These are phyloP conservation scores for Morpho helenor DNA, from an alignment of 2,888 invertebrate species.

Conservation along the genomic window DNA sequence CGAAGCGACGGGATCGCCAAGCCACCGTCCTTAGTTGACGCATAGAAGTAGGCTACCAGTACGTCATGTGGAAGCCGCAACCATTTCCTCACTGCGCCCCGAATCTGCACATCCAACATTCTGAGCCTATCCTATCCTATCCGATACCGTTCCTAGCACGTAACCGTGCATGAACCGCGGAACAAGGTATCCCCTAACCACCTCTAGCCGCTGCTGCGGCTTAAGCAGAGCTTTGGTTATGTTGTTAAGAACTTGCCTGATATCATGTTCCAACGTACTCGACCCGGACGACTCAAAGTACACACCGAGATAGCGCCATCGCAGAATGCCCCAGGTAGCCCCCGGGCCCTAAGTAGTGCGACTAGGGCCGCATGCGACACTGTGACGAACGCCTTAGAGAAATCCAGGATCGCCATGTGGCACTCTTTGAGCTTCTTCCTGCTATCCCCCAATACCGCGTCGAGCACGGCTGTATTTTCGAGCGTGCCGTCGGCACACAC, in stretches of 20 bases:
- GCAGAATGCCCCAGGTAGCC: slow-evolving; percentile 37
- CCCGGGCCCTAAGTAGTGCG: slow-evolving; percentile 29
- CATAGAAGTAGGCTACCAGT: slow-evolving; percentile 39
- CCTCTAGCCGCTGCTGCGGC: slow-evolving; percentile 46
- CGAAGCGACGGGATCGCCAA: slow-evolving; percentile 34
- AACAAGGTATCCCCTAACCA: slow-evolving; percentile 43
- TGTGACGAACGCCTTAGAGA: slow-evolving; percentile 57
- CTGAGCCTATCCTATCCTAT: slow-evolving; percentile 34
- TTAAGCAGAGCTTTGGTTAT: slow-evolving; percentile 42
- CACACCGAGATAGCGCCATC: slow-evolving; percentile 38
- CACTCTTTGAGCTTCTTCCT: slow-evolving; percentile 34
- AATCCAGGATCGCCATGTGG: slow-evolving; percentile 51
- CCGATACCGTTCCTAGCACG: slow-evolving; percentile 35
- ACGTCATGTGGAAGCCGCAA: slow-evolving; percentile 35
- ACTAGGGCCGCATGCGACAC: slow-evolving; percentile 38
- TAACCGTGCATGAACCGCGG: slow-evolving; percentile 46
- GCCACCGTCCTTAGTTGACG: slow-evolving; percentile 29
- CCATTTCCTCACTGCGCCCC: slow-evolving; percentile 33
- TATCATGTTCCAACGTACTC: slow-evolving; percentile 31
- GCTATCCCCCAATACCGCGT: slow-evolving; percentile 32
- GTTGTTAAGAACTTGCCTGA: slow-evolving; percentile 30
- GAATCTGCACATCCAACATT: slow-evolving; percentile 38
- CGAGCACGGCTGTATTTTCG: slow-evolving; percentile 39
- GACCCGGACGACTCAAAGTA: slow-evolving; percentile 37
- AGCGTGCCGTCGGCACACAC: slow-evolving; percentile 44